Evolutionary conservation across 2,797 vertebrate species (phyloP).

Genomic region (Sebastes alutus): DNA sequence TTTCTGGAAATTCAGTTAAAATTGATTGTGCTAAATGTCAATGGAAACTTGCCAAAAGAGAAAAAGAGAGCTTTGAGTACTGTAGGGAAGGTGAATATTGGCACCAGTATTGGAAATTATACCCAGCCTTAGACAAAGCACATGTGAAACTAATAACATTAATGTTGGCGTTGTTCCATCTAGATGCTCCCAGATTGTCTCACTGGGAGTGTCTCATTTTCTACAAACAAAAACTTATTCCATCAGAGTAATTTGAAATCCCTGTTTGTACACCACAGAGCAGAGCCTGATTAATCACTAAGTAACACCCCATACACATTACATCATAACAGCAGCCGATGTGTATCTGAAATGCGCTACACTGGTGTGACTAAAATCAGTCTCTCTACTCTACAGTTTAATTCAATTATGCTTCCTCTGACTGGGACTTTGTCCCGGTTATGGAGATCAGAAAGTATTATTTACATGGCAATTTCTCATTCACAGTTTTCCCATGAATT

Average conservation of each 20-base stretch:
- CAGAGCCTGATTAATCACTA: background rate
- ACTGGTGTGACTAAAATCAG: background rate
- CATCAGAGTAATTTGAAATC: slow-evolving; percentile 1
- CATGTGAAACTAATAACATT: background rate
- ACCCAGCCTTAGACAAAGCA: background rate
- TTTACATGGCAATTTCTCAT: background rate
- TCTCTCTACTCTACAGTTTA: background rate
- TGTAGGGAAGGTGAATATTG: background rate
- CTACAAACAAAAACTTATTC: background rate
- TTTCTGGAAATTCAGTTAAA: no score
- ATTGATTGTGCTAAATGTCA: no score
- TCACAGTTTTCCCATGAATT: background rate
- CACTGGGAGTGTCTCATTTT: background rate
- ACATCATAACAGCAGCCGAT: background rate
- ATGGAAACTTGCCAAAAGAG: no score
- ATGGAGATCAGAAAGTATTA: background rate
- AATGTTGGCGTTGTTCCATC: background rate
- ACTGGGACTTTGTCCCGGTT: background rate
- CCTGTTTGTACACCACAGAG: background rate
- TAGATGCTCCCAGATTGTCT: background rate
- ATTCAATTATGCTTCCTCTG: background rate
- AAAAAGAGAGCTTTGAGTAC: no score
- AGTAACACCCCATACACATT: background rate
- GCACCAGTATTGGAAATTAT: background rate
- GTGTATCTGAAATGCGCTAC: background rate